Evolutionary conservation across 2,888 invertebrate genomes (phyloP), one percentile per base, ranked within the genome.

Genomic region (Eupelmus urozonus): DNA sequence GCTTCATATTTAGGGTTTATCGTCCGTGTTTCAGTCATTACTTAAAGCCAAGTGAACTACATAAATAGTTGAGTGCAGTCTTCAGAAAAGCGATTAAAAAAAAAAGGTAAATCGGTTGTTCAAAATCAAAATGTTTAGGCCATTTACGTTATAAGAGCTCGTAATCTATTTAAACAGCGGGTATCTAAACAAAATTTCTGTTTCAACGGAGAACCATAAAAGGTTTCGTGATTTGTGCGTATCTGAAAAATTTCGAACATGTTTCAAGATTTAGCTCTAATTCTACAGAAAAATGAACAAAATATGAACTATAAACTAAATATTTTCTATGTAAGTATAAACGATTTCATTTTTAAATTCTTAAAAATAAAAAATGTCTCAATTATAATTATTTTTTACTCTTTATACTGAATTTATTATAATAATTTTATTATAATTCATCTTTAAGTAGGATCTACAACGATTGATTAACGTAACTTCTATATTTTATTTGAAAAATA

Each of bases 1-100:
- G 66, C 62, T 75, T 71, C 71, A 76, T 66, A 70, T 59, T 74
- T 55, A 66, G 53, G 59, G n/a, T 40, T 78, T 25, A 67, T 74
- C 59, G 20, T 78, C 5, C 59, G 71, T 70, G 59, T 76, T 62
- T 72, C 79, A 79, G 79, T 73, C 73, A 59, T 69, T 76, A 53
- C 23, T 76, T 29, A 49, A 72, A 71, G 63, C 60, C 34, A 72
- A 76, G 62, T 55, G 45, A 66, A 27, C 57, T 75, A 75, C 29
- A 3, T 51, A 65, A 27, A 53, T 75, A 23, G 11, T 79, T 66
- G 9, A 57, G 70, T 79, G 71, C 75, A 79, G 71, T 79, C 75
- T 71, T 71, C 9, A 60, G 40, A 63, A 45, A 79, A 42, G 51
- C 55, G 60, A 57, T 70, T 72, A 11, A 51, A 65, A 71, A 66